Conservation (phyloP, 2,888 invertebrate species). For the Eupithecia pulchellata region DNA sequence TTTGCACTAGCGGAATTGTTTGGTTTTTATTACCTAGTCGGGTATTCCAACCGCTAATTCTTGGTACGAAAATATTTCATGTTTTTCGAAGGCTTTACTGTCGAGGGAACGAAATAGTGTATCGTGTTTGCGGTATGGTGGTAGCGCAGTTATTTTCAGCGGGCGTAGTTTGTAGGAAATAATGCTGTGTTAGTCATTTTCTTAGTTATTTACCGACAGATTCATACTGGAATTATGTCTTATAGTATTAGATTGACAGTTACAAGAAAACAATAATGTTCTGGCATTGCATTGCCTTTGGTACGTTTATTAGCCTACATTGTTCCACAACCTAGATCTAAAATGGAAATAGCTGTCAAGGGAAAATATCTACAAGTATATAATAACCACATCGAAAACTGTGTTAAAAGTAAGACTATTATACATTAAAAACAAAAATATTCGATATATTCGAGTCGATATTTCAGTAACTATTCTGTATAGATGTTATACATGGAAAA, state of each 20-base stretch:
- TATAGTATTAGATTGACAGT: background rate
- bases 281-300: background rate
- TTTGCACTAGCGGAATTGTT: conserved; percentile 13
- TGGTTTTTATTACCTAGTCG: conserved; percentile 6
- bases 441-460: too few species aligned
- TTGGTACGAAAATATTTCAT: conserved; percentile 14
- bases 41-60: conserved; percentile 17
- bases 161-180: conserved; percentile 5
- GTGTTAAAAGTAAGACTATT: too few species aligned
- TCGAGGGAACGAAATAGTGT: conserved; percentile 12
- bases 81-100: conserved; percentile 20
- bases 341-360: background rate
- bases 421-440: too few species aligned
- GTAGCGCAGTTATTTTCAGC: background rate
- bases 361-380: too few species aligned
- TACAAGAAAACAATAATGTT: background rate
- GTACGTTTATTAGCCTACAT: background rate
- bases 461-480: too few species aligned
- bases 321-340: background rate
- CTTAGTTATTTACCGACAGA: background rate
- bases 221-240: background rate
- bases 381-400: too few species aligned
- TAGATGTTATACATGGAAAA: too few species aligned
- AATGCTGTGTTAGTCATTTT: background rate
- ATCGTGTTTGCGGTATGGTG: background rate